Conservation (phyloP, 2,888 invertebrate genomes). For the Cephonodes hylas region DNA sequence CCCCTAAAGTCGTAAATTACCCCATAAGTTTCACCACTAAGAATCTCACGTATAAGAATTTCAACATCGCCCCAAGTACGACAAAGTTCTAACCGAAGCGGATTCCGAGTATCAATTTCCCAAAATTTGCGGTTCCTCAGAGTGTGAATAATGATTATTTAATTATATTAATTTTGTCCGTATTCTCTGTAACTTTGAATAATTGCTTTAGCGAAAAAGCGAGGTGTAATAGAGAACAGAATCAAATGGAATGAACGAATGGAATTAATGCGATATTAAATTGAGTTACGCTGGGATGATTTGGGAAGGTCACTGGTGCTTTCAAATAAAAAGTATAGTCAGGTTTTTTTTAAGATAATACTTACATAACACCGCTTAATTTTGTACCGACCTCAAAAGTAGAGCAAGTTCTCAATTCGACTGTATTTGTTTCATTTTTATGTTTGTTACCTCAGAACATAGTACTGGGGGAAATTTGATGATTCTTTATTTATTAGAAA, state of each 20-base stretch:
- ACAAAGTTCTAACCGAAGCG: background rate
- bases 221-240: background rate
- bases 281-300: background rate
- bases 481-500: too few relatives aligned
- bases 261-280: background rate
- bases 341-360: too few relatives aligned
- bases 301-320: background rate
- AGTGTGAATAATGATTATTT: conserved; percentile 12
- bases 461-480: too few relatives aligned
- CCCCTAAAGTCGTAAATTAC: background rate
- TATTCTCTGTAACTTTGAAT: conserved; percentile 10
- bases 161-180: conserved; percentile 9
- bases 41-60: background rate
- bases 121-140: background rate
- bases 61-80: background rate
- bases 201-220: background rate
- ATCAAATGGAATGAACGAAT: background rate
- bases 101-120: conserved; percentile 10
- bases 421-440: too few relatives aligned
- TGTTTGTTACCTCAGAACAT: too few relatives aligned
- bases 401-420: too few relatives aligned
- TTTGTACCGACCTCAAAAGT: too few relatives aligned
- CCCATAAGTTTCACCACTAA: background rate
- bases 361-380: too few relatives aligned
- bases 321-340: background rate